Percentiles rank a stretch among this genome's conserved stretches.
Evolutionary conservation across 1,140 invertebrate species (phyloP).

Genomic region (Cotesia chilonis): DNA sequence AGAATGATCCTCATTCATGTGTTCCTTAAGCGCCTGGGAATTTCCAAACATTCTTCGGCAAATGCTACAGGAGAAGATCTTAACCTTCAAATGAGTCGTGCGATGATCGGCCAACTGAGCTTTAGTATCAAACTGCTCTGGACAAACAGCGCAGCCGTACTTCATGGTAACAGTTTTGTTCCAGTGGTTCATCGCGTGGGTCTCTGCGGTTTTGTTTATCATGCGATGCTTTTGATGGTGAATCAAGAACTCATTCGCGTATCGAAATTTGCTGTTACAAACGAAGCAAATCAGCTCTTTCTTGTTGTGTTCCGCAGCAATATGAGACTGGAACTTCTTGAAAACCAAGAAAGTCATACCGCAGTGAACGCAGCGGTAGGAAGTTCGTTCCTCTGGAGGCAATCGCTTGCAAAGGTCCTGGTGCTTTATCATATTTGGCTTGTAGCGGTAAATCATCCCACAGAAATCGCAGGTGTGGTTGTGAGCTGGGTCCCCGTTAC

Average conservation of each 20-base stretch:
- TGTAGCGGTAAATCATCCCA: constrained; percentile 62
- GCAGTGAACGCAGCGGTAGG: constrained; percentile 57
- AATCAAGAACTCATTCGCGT: constrained; percentile 48
- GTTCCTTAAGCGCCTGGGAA: constrained; percentile 67
- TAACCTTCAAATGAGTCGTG: constrained; percentile 72
- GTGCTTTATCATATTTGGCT: constrained; percentile 58
- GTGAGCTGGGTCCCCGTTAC: constrained; percentile 56
- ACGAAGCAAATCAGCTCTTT: constrained; percentile 52
- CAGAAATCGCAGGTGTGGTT: constrained; percentile 60
- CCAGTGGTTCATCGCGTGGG: constrained; percentile 27
- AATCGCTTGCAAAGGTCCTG: constrained; percentile 49
- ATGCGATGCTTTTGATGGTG: constrained; percentile 55
- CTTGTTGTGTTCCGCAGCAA: constrained; percentile 51
- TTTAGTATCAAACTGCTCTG: constrained; percentile 69
- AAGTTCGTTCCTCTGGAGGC: constrained; percentile 45
- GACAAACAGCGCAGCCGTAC: constrained; percentile 70
- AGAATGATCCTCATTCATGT: constrained; percentile 64
- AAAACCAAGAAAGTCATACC: constrained; percentile 59
- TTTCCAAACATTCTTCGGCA: constrained; percentile 71
- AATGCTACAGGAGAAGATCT: constrained; percentile 71
- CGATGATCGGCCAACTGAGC: constrained; percentile 72
- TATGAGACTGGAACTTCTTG: constrained; percentile 58
- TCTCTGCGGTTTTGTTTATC: constrained; percentile 9
- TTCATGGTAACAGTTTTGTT: constrained; percentile 52
- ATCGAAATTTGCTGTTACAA: constrained; percentile 44